phyloP scores from a whole-genome alignment of 1,140 invertebrate species.

The Lepidurus packardi region DNA sequence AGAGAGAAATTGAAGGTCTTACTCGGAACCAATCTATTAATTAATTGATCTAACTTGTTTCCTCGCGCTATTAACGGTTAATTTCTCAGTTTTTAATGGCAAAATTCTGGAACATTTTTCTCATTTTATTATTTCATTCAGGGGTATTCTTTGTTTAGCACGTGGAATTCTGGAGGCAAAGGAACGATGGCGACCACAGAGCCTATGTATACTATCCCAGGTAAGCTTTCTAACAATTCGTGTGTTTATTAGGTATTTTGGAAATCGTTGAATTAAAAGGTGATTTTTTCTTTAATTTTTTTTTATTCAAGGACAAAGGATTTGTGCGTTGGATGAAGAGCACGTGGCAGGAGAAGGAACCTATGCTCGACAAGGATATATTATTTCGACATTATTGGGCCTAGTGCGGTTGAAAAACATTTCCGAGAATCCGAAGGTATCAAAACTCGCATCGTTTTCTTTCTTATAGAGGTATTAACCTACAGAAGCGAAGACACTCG shows the following conservation, averaged over 20 bases:
- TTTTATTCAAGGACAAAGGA: conserved; percentile 56
- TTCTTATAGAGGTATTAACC: too few species aligned
- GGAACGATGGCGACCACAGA: not conserved
- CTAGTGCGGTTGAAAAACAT: conserved; percentile 52
- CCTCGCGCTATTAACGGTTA: not conserved
- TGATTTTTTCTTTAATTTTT: not conserved
- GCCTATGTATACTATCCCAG: not conserved
- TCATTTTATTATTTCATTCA: too few species aligned
- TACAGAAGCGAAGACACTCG: too few species aligned
- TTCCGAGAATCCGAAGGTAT: conserved; percentile 29
- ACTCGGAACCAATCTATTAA: too few species aligned
- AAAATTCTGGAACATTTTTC: not conserved
- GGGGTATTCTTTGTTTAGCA: not conserved
- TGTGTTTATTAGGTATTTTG: not conserved
- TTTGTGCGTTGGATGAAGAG: conserved; percentile 60
- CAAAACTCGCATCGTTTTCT: not conserved
- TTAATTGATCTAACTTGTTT: not conserved
- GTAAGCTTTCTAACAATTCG: not conserved
- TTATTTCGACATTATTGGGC: conserved; percentile 75
- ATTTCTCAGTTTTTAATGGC: not conserved
- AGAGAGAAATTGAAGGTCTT: too few species aligned
- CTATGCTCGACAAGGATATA: conserved; percentile 73
- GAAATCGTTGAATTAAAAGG: not conserved
- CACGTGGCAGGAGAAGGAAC: conserved; percentile 68
- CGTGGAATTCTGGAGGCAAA: not conserved